Percentiles rank a stretch among this genome's conserved stretches.
Evolutionary conservation across 2,797 vertebrate genomes (phyloP).

Genomic region (Scolopax rusticola): DNA sequence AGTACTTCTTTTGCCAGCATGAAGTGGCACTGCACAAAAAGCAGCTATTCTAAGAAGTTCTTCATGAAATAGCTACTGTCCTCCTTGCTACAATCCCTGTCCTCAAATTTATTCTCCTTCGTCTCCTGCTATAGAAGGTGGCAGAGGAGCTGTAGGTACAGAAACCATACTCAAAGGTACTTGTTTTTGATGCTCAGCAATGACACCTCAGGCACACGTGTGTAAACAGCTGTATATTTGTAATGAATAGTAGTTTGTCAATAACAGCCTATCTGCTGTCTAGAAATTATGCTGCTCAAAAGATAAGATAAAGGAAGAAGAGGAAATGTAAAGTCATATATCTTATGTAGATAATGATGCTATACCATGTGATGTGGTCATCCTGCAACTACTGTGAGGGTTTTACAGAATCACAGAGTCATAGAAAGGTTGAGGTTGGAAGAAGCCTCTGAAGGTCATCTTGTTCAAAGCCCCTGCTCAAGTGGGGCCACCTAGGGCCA

Average conservation of each 20-base stretch:
- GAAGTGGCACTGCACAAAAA: not conserved
- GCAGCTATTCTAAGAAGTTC: not conserved
- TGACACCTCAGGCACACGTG: not conserved
- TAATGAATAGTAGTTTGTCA: not conserved
- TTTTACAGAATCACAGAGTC: not conserved
- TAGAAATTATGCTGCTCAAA: not conserved
- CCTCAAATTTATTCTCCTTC: not conserved
- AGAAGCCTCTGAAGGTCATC: not conserved
- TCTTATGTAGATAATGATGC: not conserved
- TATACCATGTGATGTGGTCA: not conserved
- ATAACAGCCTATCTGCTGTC: not conserved
- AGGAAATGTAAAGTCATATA: not conserved
- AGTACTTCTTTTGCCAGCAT: not conserved
- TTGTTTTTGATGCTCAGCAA: not conserved
- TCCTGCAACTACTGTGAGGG: not conserved
- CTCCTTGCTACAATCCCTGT: not conserved
- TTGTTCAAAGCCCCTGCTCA: not conserved
- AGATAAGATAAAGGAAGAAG: not conserved
- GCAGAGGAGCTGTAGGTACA: not conserved
- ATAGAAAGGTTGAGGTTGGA: not conserved
- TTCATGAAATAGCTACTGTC: not conserved
- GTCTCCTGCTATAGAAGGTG: not conserved
- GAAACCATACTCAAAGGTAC: not conserved
- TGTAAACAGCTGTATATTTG: not conserved
- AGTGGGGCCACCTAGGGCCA: not conserved